These are phyloP conservation scores for Chrosomus eos DNA, from an alignment of 2,797 vertebrate genomes.

Conservation along the genomic window DNA sequence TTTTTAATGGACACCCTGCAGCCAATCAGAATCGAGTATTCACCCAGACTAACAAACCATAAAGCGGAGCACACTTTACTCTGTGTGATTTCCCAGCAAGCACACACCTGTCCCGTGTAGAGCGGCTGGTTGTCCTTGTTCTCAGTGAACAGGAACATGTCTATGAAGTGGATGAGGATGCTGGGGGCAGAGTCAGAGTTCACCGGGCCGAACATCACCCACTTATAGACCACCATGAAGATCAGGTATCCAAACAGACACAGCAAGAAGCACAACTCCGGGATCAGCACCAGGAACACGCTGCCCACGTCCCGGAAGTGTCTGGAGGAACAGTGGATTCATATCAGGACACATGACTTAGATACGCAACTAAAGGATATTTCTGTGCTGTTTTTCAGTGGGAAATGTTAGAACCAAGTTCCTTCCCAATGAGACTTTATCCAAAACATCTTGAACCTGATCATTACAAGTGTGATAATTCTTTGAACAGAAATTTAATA, in stretches of 20 bases:
- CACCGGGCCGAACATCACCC: constrained; percentile 66
- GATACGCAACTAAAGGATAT: neutral
- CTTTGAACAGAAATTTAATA: too few species aligned
- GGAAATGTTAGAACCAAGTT: neutral
- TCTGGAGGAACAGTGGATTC: constrained; percentile 28
- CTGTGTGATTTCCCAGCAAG: neutral
- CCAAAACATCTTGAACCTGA: too few species aligned
- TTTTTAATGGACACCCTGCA: too few species aligned
- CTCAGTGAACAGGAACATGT: constrained; percentile 85
- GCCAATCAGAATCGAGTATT: too few species aligned
- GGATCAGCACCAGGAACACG: constrained; percentile 81
- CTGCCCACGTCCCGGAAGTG: constrained; percentile 79
- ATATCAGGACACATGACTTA: neutral
- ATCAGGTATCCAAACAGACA: constrained; percentile 86
- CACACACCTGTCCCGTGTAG: constrained; percentile 76
- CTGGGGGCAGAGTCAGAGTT: constrained; percentile 77
- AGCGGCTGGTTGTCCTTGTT: constrained; percentile 70
- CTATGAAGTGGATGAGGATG: constrained; percentile 88
- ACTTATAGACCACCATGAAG: constrained; percentile 85
- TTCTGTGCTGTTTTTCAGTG: neutral
- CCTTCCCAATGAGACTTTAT: too few species aligned
- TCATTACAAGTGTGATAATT: too few species aligned
- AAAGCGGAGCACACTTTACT: neutral
- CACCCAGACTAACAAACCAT: neutral
- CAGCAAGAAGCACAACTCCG: constrained; percentile 83